Evolutionary conservation across 2,797 vertebrate species (phyloP), one percentile per base, ranked within the genome.

Genomic region (Cottoperca gobio): DNA sequence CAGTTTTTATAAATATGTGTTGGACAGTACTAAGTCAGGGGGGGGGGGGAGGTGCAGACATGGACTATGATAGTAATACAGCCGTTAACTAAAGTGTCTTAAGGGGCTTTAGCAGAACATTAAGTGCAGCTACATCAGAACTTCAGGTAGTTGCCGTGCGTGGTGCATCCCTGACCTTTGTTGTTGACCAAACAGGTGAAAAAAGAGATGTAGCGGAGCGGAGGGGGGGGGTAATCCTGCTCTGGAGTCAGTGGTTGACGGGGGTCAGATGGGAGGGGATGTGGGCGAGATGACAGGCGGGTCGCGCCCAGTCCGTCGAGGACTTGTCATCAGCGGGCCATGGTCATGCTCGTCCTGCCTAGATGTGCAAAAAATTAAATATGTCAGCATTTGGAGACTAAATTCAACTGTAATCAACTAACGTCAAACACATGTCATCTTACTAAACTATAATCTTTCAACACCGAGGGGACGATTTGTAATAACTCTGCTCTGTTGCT

Each of bases 141-240:
- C 26, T 26, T 37, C 2, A 45, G 58, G 13, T 11, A 28, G 6
- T 13, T 23, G 9, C 5, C 37, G 37, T 26, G 40, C 4, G 14
- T 14, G n/a, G 13, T 17, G 58, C 0, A 8, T 14, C 0, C 3
- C 90, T 89, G 88, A 98, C 98, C 98, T 96, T 96, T 99, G 89
- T 95, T 99, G 85, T 93, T 98, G 92, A 63, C 98, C 96, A 86
- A 99, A 99, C 70, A 99, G 96, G 91, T 99, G 92, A 99, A 98
- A 63, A 99, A 99, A 45, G 98, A 99, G 88, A 98, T 99, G 93
- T 99, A 99, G 98, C 98, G 0, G 98, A 99, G 83, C 97, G 98
- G 72, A 99, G 96, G 0, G 98, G 95, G n/a, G 3, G 98, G 98
- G 39, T 99, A 98, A 21, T 99, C 98, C 91, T 97, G 97, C 88